These are phyloP conservation scores for Suillia variegata DNA, from an alignment of 2,888 invertebrate species.

Conservation along the genomic window DNA sequence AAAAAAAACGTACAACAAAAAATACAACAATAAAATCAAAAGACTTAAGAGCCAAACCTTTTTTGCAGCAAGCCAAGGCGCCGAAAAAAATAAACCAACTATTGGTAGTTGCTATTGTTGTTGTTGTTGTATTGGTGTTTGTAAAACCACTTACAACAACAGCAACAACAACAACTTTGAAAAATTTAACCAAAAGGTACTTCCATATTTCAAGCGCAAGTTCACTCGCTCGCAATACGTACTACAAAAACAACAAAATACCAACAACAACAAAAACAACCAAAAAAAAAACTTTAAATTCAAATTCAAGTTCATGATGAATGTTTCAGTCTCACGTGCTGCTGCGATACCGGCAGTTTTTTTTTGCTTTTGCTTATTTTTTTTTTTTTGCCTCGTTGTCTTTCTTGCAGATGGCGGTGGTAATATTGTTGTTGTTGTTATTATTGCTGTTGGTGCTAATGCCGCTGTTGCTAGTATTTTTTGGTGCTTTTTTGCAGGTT, in stretches of 20 bases:
- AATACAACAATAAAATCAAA: constrained; percentile 29
- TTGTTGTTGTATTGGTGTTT: too few species aligned
- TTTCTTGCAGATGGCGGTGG: too few species aligned
- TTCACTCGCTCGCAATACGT: constrained; percentile 10
- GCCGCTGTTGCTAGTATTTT: constrained; percentile 26
- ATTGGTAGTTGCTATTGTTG: too few species aligned
- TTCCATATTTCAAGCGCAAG: constrained; percentile 25
- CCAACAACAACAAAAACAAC: constrained; percentile 13
- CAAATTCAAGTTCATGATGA: constrained; percentile 50
- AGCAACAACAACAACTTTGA: constrained; percentile 21
- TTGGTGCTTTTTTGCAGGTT: constrained; percentile 10
- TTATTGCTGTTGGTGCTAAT: constrained; percentile 39
- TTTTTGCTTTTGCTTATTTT: too few species aligned
- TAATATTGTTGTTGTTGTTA: background rate
- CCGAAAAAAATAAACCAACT: too few species aligned
- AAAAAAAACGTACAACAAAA: too few species aligned
- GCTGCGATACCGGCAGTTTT: constrained; percentile 7
- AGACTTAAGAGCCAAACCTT: too few species aligned
- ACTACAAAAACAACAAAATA: constrained; percentile 10
- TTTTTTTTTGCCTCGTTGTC: too few species aligned
- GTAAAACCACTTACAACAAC: constrained; percentile 15
- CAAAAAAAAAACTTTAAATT: constrained; percentile 46
- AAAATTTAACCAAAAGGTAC: too few species aligned
- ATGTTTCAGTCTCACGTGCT: constrained; percentile 40
- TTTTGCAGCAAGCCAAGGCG: too few species aligned